phyloP scores from a whole-genome alignment of 1,140 invertebrate genomes.

The Drosophila malerkotliana region DNA sequence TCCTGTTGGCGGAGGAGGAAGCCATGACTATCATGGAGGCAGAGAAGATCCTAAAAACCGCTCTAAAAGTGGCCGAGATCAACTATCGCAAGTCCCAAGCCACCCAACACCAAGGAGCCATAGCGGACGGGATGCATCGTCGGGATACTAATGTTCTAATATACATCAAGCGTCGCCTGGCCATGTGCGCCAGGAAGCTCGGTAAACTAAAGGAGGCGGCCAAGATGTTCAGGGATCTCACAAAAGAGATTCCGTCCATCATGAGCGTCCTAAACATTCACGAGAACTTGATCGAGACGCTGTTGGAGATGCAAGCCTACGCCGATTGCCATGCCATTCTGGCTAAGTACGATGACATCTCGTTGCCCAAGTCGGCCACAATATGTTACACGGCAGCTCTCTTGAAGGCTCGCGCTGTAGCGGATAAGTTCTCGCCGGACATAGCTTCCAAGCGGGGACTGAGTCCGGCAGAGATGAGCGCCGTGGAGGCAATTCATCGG shows the following conservation, averaged over 20 bases:
- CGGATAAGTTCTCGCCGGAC: conserved; percentile 96
- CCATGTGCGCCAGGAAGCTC: conserved; percentile 98
- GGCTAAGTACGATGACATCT: conserved; percentile 98
- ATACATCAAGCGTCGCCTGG: conserved; percentile 96
- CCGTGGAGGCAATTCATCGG: conserved; percentile 97
- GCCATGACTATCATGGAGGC: conserved; percentile 95
- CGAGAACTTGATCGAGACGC: conserved; percentile 98
- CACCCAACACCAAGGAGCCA: conserved; percentile 90
- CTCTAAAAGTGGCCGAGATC: conserved; percentile 93
- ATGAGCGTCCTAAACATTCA: conserved; percentile 98
- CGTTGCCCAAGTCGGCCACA: conserved; percentile 97
- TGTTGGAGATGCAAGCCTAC: conserved; percentile 98
- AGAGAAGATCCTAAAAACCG: conserved; percentile 94
- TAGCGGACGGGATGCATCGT: conserved; percentile 92
- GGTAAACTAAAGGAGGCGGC: conserved; percentile 97
- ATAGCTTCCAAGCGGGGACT: conserved; percentile 94
- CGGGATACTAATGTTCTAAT: conserved; percentile 98
- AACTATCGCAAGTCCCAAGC: conserved; percentile 92
- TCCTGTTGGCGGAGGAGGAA: conserved; percentile 98
- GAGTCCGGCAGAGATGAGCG: conserved; percentile 95
- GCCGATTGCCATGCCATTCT: conserved; percentile 96
- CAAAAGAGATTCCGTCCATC: conserved; percentile 96
- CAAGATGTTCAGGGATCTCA: conserved; percentile 98
- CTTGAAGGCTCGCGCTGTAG: conserved; percentile 95
- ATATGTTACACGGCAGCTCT: conserved; percentile 98